A percentile compares a stretch with the other conserved stretches of the same genome.
Evolutionary conservation across 2,888 invertebrate species (phyloP).

Genomic region (Orthonychiurus folsomi): DNA sequence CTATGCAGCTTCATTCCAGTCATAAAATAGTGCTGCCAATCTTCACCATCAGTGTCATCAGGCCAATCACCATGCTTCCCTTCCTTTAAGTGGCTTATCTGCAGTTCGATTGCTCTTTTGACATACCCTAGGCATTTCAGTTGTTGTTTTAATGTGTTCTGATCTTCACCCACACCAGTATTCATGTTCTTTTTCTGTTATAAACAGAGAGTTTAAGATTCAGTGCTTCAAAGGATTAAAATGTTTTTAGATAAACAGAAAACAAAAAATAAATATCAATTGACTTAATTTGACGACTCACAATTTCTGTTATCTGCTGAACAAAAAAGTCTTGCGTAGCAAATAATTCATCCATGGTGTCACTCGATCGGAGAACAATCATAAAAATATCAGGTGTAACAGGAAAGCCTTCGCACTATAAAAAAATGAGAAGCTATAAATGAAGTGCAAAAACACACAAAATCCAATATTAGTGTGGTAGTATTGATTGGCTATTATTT

Average conservation of each 20-base stretch:
- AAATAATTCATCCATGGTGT: conserved; percentile 69
- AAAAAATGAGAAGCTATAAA: conserved; percentile 37
- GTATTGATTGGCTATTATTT: conserved; percentile 2
- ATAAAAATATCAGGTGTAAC: conserved; percentile 78
- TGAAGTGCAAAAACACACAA: neutral
- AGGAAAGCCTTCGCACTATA: conserved; percentile 67
- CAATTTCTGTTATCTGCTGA: conserved; percentile 28
- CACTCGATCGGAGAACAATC: conserved; percentile 67
- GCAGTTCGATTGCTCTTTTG: conserved; percentile 62
- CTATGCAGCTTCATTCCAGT: conserved; percentile 51
- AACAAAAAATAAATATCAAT: neutral
- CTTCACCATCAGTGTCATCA: conserved; percentile 39
- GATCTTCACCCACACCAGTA: conserved; percentile 63
- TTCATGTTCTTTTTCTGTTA: neutral
- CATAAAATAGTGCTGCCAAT: conserved; percentile 39
- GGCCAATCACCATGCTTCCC: conserved; percentile 46
- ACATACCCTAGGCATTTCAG: conserved; percentile 74
- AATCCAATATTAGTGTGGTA: neutral
- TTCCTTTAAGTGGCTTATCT: conserved; percentile 47
- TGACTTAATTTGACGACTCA: conserved; percentile 12
- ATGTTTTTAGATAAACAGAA: neutral
- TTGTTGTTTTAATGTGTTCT: conserved; percentile 71
- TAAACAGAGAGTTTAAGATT: too few relatives aligned
- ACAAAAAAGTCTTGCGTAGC: conserved; percentile 65
- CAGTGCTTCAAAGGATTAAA: too few relatives aligned